Conservation (phyloP, 2,888 invertebrate species). For the Strigamia crassipes region DNA sequence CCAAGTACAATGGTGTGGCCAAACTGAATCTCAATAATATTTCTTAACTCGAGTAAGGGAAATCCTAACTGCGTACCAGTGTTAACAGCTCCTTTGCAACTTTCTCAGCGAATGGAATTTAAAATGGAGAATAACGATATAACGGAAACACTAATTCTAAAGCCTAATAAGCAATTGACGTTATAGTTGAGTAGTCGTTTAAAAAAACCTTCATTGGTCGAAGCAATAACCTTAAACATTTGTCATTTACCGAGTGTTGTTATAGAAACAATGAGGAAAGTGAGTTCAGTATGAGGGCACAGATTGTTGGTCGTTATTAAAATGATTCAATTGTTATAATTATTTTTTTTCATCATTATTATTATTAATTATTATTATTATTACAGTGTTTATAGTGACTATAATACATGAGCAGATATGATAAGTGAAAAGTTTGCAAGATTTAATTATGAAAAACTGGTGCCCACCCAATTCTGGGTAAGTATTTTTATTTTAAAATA, state of each 20-base stretch:
- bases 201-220: not conserved
- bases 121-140: not conserved
- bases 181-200: not conserved
- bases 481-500: not conserved
- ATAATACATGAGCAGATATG: slow-evolving; percentile 3
- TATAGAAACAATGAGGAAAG: not conserved
- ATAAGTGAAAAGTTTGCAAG: not conserved
- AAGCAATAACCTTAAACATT: not conserved
- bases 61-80: too few species aligned
- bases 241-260: not conserved
- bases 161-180: not conserved
- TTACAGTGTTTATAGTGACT: not conserved
- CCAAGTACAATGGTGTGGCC: not conserved
- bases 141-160: not conserved
- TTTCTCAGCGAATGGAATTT: too few species aligned
- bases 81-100: too few species aligned
- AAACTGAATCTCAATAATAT: not conserved
- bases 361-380: not conserved
- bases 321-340: not conserved
- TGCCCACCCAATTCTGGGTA: slow-evolving; percentile 17
- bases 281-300: not conserved
- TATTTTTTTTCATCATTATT: not conserved
- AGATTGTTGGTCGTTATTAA: not conserved
- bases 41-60: too few species aligned
- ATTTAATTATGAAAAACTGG: slow-evolving; percentile 32